Conservation (phyloP, 2,888 invertebrate species). For the Eupithecia abbreviata region DNA sequence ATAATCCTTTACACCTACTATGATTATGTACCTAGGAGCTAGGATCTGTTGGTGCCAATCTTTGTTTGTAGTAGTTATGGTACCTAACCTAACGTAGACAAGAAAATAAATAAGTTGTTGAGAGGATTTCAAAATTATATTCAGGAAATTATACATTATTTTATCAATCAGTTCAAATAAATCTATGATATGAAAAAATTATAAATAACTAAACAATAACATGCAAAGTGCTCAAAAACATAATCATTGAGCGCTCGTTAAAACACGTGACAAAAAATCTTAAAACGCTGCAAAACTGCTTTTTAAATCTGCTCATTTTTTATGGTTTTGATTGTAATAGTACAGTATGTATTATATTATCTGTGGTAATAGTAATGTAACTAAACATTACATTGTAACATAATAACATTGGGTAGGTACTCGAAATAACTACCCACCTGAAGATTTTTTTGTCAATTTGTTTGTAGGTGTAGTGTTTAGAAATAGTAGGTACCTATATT, state of each 20-base stretch:
- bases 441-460: not conserved
- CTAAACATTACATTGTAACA: not conserved
- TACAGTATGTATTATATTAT: no score
- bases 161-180: slow-evolving; percentile 52
- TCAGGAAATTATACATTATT: slow-evolving; percentile 39
- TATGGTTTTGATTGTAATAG: not conserved
- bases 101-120: slow-evolving; percentile 14
- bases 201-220: slow-evolving; percentile 37
- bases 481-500: not conserved
- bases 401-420: not conserved
- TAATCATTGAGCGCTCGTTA: slow-evolving; percentile 49
- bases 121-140: slow-evolving; percentile 47
- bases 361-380: not conserved
- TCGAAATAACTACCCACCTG: not conserved
- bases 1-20: no score
- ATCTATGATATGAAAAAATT: slow-evolving; percentile 54
- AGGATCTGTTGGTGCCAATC: not conserved
- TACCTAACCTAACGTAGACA: not conserved
- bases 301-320: not conserved
- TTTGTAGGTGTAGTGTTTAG: not conserved
- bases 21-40: no score
- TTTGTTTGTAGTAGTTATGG: not conserved
- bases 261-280: slow-evolving; percentile 50
- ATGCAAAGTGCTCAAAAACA: slow-evolving; percentile 29
- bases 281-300: not conserved